Conservation (phyloP, 1,140 invertebrate genomes). For the Ips typographus region DNA sequence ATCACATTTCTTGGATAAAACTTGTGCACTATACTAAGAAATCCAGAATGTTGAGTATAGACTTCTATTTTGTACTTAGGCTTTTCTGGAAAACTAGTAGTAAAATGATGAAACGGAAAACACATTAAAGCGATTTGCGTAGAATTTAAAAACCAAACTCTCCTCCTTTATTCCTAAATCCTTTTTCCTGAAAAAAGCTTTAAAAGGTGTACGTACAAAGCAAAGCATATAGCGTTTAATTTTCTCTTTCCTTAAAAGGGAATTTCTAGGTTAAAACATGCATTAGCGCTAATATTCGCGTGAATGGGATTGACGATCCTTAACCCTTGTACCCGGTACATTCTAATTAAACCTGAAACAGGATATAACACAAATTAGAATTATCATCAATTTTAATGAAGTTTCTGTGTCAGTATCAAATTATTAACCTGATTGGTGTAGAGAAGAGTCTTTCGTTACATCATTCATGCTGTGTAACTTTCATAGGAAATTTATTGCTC, state of each 20-base stretch:
- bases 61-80: no score
- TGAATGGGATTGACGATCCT: neutral
- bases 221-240: neutral
- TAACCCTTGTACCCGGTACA: neutral
- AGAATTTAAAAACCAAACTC: no score
- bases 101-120: neutral
- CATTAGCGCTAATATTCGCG: neutral
- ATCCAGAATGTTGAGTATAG: no score
- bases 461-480: neutral
- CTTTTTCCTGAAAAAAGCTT: neutral
- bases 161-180: neutral
- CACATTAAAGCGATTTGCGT: neutral
- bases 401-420: neutral
- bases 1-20: no score
- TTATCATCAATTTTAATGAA: neutral
- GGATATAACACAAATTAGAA: conserved; percentile 4
- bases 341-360: neutral
- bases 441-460: neutral
- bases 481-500: no score
- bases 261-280: neutral
- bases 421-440: neutral
- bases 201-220: neutral
- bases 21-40: no score
- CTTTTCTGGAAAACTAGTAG: neutral
- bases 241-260: neutral